Percentiles rank a stretch among this genome's conserved stretches.
phyloP scores from a whole-genome alignment of 30 jellyfish, hydroid and myxozoan species.

The Turritopsis rubra region DNA sequence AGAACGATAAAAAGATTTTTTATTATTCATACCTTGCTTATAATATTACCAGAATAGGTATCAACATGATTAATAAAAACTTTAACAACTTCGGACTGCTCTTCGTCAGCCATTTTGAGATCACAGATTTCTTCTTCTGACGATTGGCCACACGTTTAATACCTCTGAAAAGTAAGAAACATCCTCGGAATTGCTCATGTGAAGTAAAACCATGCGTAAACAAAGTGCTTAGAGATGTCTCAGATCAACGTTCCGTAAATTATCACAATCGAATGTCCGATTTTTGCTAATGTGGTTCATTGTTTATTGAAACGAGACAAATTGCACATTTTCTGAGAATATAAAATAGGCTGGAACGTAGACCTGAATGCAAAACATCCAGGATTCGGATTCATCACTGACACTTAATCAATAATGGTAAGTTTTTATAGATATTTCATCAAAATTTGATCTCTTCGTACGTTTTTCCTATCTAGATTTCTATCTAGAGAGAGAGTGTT shows the following conservation, averaged over 20 bases:
- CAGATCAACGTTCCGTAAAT: background rate
- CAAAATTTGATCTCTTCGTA: too few species aligned
- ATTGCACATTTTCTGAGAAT: background rate
- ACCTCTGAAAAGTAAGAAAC: background rate
- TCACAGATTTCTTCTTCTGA: background rate
- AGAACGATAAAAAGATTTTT: background rate
- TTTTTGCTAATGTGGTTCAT: background rate
- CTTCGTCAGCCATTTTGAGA: constrained; percentile 57
- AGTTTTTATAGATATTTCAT: background rate
- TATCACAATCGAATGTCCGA: background rate
- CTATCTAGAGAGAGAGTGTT: too few species aligned
- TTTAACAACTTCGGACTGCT: constrained; percentile 21
- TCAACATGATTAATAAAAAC: constrained; percentile 79
- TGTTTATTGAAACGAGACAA: background rate
- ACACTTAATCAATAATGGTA: background rate
- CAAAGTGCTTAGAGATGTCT: background rate
- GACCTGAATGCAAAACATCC: background rate
- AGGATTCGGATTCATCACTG: background rate
- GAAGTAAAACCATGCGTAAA: background rate
- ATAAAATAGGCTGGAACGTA: background rate
- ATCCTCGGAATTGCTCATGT: background rate
- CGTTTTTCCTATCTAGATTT: too few species aligned
- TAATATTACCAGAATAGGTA: constrained; percentile 46
- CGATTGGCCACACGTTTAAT: background rate
- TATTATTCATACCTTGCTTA: constrained; percentile 62